These are phyloP conservation scores for Plectropomus leopardus DNA, from an alignment of 2,113 vertebrate species.

Conservation along the genomic window DNA sequence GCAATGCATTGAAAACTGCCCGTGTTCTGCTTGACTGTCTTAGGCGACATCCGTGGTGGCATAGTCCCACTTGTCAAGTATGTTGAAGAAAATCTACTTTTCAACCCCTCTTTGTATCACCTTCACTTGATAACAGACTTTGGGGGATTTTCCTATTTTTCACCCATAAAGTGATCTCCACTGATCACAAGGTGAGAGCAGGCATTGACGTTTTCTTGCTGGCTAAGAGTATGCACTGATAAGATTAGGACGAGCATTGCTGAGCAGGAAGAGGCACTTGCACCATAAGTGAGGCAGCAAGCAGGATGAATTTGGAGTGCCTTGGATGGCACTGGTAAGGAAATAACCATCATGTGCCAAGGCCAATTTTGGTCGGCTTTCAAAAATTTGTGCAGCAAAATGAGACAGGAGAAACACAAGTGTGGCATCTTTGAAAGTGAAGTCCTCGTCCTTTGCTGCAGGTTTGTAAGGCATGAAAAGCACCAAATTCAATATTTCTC, in stretches of 20 bases:
- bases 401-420: conserved; percentile 15
- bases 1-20: conserved; percentile 24
- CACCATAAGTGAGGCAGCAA: conserved; percentile 41
- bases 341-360: conserved; percentile 42
- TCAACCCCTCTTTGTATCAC: conserved; percentile 42
- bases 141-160: conserved; percentile 34
- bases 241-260: conserved; percentile 59
- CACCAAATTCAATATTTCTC: conserved; percentile 26
- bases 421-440: conserved; percentile 29
- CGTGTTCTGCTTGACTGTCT: conserved; percentile 9
- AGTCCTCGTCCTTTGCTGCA: conserved; percentile 26
- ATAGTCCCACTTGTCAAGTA: conserved; percentile 21
- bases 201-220: conserved; percentile 41
- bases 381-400: conserved; percentile 16
- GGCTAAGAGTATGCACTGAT: conserved; percentile 49
- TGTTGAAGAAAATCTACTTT: conserved; percentile 12
- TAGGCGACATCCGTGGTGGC: conserved; percentile 32
- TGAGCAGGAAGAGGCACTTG: conserved; percentile 57
- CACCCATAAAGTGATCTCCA: conserved; percentile 51
- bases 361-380: conserved; percentile 29
- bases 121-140: conserved; percentile 63
- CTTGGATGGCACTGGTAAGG: conserved; percentile 43
- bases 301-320: conserved; percentile 42
- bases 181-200: conserved; percentile 62
- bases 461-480: conserved; percentile 38